Evolutionary conservation across 2,797 vertebrate genomes (phyloP).

Genomic region (Tapera naevia): DNA sequence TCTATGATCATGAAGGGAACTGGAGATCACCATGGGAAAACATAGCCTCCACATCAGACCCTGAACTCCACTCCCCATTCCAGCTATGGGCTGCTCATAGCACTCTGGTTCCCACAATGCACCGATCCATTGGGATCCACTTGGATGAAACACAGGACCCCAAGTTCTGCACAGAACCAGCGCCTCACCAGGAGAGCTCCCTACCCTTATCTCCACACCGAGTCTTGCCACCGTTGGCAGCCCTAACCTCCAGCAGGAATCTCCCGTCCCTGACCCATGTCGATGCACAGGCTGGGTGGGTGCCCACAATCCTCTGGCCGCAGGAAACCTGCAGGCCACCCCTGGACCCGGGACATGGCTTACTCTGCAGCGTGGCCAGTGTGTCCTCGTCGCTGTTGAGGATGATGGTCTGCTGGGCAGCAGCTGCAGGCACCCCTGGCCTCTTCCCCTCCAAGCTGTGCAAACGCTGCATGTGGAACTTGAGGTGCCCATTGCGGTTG

Average conservation of each 20-base stretch:
- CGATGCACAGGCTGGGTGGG: neutral
- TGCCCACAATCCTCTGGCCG: fast-evolving
- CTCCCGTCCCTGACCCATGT: neutral
- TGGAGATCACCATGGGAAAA: neutral
- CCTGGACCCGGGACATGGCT: slow-evolving; percentile 17
- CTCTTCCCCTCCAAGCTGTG: slow-evolving; percentile 85
- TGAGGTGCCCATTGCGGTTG: slow-evolving; percentile 96
- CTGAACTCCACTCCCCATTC: neutral
- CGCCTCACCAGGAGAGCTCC: fast-evolving
- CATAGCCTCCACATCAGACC: neutral
- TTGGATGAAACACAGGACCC: neutral
- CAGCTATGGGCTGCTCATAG: neutral
- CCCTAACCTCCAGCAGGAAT: fast-evolving
- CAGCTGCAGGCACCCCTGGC: slow-evolving; percentile 48
- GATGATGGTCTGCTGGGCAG: slow-evolving; percentile 85
- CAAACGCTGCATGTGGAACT: slow-evolving; percentile 96
- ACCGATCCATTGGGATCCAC: neutral
- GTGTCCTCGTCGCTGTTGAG: slow-evolving; percentile 91
- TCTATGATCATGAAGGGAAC: neutral
- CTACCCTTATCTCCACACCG: fast-evolving
- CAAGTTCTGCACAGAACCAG: neutral
- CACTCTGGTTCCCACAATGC: fast-evolving
- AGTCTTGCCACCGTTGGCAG: neutral
- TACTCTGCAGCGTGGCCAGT: slow-evolving; percentile 90
- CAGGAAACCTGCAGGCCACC: neutral